Evolutionary conservation across 2,888 invertebrate genomes (phyloP).

Genomic region (Spilarctia lutea): DNA sequence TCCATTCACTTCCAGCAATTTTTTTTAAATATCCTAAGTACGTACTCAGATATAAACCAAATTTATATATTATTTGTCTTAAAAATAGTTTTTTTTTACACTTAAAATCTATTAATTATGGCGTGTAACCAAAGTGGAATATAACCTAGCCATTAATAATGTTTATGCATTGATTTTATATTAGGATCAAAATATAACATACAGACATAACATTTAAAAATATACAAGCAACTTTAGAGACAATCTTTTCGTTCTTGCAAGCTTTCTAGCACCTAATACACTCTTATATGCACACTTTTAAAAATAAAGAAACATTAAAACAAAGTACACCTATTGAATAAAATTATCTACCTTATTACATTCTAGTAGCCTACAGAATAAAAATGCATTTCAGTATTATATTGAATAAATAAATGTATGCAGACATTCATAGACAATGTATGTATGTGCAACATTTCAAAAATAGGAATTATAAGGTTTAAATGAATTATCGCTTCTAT

Average conservation of each 20-base stretch:
- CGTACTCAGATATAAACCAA: slow-evolving; percentile 1
- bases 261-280: slow-evolving; percentile 14
- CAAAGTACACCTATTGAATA: slow-evolving; percentile 32
- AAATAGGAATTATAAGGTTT: background rate
- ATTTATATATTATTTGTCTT: background rate
- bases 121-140: slow-evolving; percentile 3
- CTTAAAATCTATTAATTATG: slow-evolving; percentile 11
- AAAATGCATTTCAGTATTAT: slow-evolving; percentile 45
- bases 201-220: background rate
- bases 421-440: slow-evolving; percentile 9
- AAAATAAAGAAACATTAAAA: slow-evolving; percentile 22
- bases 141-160: background rate
- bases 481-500: background rate
- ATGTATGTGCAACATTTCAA: background rate
- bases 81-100: slow-evolving; percentile 3
- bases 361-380: slow-evolving; percentile 31
- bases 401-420: slow-evolving; percentile 35
- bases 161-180: slow-evolving; percentile 7
- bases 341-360: slow-evolving; percentile 22
- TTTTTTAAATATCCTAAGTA: slow-evolving; percentile 5
- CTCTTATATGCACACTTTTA: slow-evolving; percentile 32
- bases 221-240: slow-evolving; percentile 24
- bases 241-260: slow-evolving; percentile 5
- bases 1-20: background rate
- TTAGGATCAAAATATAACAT: background rate